Conservation (phyloP, 1,140 invertebrate species). For the Physella acuta region DNA sequence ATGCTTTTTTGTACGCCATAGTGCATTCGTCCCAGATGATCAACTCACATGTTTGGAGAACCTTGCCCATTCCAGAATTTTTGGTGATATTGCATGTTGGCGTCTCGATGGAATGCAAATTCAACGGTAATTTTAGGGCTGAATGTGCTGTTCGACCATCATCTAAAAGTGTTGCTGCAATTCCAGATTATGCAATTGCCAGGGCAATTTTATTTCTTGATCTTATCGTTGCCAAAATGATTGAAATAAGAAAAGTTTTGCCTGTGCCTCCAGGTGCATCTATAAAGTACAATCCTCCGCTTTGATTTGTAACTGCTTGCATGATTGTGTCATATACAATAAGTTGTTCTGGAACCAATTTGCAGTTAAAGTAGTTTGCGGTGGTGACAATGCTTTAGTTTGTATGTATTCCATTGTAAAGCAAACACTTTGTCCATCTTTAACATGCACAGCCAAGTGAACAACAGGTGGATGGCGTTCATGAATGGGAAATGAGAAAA, state of each 20-base stretch:
- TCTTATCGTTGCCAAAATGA: background rate
- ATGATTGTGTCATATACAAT: background rate
- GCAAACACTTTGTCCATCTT: constrained; percentile 61
- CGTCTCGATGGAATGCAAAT: constrained; percentile 14
- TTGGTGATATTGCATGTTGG: constrained; percentile 10
- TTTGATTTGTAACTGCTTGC: background rate
- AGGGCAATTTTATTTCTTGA: background rate
- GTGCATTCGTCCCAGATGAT: constrained; percentile 45
- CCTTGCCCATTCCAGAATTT: background rate
- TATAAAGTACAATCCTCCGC: constrained; percentile 3
- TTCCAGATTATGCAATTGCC: constrained; percentile 38
- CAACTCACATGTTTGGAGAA: constrained; percentile 14
- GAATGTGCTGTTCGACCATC: constrained; percentile 37
- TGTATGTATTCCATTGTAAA: constrained; percentile 47
- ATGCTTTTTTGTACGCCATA: constrained; percentile 35
- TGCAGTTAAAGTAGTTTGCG: constrained; percentile 54
- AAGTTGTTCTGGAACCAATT: background rate
- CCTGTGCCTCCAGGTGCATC: background rate
- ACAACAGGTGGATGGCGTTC: constrained; percentile 50
- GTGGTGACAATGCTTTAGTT: constrained; percentile 38
- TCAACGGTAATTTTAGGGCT: constrained; percentile 28
- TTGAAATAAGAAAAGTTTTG: constrained; percentile 5
- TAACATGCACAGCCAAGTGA: constrained; percentile 61
- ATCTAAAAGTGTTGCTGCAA: constrained; percentile 42
- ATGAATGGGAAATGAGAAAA: constrained; percentile 49